Evolutionary conservation across 2,113 vertebrate genomes (phyloP).

Genomic region (Donacobius atricapilla): DNA sequence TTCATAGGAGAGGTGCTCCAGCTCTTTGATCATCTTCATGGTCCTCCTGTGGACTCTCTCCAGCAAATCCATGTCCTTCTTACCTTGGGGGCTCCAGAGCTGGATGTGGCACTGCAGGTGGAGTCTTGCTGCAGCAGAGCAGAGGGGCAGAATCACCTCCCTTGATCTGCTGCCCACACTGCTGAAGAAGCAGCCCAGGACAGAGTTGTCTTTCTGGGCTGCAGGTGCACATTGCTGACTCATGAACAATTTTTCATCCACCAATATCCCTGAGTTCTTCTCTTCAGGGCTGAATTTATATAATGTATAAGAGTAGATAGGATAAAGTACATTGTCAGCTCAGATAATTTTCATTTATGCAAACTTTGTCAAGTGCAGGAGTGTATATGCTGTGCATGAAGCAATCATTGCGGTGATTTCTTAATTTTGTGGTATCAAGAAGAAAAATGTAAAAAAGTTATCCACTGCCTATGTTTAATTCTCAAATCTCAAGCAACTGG

Average conservation of each 20-base stretch:
- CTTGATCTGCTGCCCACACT: accelerated
- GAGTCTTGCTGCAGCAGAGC: accelerated
- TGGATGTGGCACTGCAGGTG: not conserved
- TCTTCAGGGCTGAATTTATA: not conserved
- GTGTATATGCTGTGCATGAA: not conserved
- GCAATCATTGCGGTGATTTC: not conserved
- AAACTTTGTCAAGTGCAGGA: not conserved
- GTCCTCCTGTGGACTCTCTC: not conserved
- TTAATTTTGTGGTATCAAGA: not conserved
- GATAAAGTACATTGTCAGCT: not conserved
- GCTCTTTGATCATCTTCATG: accelerated
- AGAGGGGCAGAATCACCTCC: not conserved
- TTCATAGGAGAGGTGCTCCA: not conserved
- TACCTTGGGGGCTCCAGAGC: not conserved
- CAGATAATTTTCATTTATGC: not conserved
- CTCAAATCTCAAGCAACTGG: not conserved
- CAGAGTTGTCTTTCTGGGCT: not conserved
- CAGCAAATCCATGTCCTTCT: not conserved
- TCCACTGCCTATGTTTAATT: not conserved
- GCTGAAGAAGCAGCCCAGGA: not conserved
- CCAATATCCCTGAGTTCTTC: not conserved
- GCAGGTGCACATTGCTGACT: not conserved
- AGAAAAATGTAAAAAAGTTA: not conserved
- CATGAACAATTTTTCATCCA: not conserved
- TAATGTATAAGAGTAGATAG: not conserved